phyloP scores from a whole-genome alignment of 53 echinoderm and acorn worm species.

The Temnopleurus reevesii region DNA sequence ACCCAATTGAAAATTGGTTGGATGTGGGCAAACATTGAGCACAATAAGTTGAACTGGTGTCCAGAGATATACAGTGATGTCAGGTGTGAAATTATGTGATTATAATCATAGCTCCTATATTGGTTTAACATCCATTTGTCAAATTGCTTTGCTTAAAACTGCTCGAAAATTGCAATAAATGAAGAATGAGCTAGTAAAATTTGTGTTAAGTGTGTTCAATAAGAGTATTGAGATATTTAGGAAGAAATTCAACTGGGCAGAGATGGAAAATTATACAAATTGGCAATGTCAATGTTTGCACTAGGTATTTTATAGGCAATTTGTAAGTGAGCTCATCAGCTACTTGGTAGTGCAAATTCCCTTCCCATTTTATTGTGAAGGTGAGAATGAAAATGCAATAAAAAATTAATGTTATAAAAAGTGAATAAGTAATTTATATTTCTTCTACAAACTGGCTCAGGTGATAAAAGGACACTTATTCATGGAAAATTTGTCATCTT shows the following conservation, averaged over 20 bases:
- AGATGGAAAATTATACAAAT: background rate
- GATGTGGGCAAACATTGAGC: constrained; percentile 28
- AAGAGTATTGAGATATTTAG: background rate
- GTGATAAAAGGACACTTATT: no score
- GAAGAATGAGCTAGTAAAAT: background rate
- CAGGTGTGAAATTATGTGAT: constrained; percentile 49
- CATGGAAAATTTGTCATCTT: no score
- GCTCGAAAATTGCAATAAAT: background rate
- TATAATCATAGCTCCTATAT: background rate
- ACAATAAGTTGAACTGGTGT: constrained; percentile 4
- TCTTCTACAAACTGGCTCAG: no score
- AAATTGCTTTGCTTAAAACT: constrained; percentile 41
- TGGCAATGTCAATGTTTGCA: constrained; percentile 4
- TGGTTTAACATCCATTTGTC: constrained; percentile 52
- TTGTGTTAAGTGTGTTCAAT: background rate
- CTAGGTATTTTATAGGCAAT: no score
- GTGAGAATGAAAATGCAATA: no score
- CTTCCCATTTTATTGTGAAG: no score
- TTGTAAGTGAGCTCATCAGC: no score
- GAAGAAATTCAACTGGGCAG: background rate
- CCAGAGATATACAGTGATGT: background rate
- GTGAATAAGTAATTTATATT: no score
- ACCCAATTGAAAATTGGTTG: constrained; percentile 39
- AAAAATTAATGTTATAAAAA: no score
- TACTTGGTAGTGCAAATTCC: no score